Evolutionary conservation across 2,113 vertebrate genomes (phyloP).

Genomic region (Potamarius usumacintae): DNA sequence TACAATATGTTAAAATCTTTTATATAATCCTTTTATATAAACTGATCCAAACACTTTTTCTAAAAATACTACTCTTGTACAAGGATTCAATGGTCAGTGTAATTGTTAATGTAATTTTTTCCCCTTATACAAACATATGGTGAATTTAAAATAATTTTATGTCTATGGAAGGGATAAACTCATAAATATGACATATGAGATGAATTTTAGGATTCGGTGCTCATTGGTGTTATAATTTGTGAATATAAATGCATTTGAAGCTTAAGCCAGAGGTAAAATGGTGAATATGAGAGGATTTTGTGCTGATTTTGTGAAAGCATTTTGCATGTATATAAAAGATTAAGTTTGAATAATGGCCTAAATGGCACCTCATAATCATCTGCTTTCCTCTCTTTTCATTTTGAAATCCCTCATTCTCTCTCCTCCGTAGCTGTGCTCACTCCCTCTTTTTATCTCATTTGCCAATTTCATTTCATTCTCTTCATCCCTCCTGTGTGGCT

Average conservation of each 20-base stretch:
- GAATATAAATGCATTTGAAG: slow-evolving; percentile 2
- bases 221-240: background rate
- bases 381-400: background rate
- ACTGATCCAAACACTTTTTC: background rate
- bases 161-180: background rate
- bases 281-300: slow-evolving; percentile 13
- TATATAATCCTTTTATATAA: background rate
- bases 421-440: background rate
- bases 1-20: background rate
- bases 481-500: slow-evolving; percentile 25
- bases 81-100: background rate
- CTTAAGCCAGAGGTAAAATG: background rate
- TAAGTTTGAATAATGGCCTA: slow-evolving; percentile 22
- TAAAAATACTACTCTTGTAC: background rate
- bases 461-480: slow-evolving; percentile 14
- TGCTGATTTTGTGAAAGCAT: slow-evolving; percentile 21
- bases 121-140: too few species aligned
- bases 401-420: background rate
- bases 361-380: slow-evolving; percentile 4
- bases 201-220: slow-evolving; percentile 1
- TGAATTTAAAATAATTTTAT: background rate
- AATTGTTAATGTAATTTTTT: background rate
- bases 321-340: slow-evolving; percentile 25
- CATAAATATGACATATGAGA: background rate
- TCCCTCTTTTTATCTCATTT: slow-evolving; percentile 11